Base-by-base conservation (phyloP, 2,797 vertebrate genomes). In the Cottoperca gobio region DNA sequence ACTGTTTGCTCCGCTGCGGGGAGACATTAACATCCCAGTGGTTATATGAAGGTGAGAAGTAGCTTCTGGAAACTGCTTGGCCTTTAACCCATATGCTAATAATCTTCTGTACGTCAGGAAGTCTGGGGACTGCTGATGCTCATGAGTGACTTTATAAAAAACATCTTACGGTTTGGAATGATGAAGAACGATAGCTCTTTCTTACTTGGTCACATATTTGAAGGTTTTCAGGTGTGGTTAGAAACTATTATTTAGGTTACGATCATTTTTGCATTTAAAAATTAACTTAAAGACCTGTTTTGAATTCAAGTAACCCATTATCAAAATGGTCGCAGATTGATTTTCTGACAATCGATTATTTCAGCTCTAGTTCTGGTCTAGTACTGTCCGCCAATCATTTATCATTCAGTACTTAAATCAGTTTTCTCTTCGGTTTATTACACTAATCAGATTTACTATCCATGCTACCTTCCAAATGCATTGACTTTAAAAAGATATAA, bases 41-140 rank as follows among this genome's bases (percentile, higher is more conserved):
- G 71, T 91, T 82, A 83, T 81, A 72, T 49, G 33, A 50, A 61
- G 68, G 85, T 85, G 87, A 87, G 76, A 91, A 89, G 79, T 68
- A 58, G 45, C 55, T 88, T 70, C 69, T 85, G 77, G 65, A 87
- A 78, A 59, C 57, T 53, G 75, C 60, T 58, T 16, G 73, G 59
- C 78, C 84, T 91, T 88, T 90, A 85, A 91, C 86, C 84, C 28
- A n/a, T 33, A 63, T 67, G 69, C 26, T 76, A 81, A 78, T 82
- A 71, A 50, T 54, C 55, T 60, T 37, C 46, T 28, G 59, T 50
- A 48, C 8, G 42, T 61, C 24, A 59, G 76, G 60, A 83, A 60
- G 60, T 65, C 61, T 81, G 31, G 8, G 45, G 37, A 40, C 31
- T 46, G n/a, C 39, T 21, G 13, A 71, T 42, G 73, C 59, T 65